phyloP scores from a whole-genome alignment of 2,113 vertebrate genomes.

The Grammomys surdaster region DNA sequence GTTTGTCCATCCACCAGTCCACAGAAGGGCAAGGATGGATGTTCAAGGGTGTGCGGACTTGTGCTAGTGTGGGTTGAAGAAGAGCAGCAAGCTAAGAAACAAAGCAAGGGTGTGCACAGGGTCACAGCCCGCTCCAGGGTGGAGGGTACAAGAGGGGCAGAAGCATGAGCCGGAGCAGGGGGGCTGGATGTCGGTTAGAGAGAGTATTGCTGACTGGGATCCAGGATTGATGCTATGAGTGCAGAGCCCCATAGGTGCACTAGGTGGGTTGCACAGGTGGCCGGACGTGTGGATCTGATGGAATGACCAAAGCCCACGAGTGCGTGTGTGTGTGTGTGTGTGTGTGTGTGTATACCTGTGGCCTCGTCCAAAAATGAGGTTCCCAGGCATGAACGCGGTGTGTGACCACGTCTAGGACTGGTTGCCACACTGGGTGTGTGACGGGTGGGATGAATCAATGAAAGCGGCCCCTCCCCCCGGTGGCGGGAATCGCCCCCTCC shows the following conservation, averaged over 20 bases:
- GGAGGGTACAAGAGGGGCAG: background rate
- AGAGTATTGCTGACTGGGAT: conserved; percentile 14
- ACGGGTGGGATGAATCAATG: conserved; percentile 59
- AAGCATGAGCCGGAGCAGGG: background rate
- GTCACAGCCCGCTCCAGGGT: background rate
- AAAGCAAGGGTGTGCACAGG: background rate
- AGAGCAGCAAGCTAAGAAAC: background rate
- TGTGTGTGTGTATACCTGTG: conserved; percentile 18
- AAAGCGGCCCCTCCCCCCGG: conserved; percentile 42
- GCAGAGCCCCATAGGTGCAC: background rate
- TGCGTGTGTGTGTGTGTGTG: background rate
- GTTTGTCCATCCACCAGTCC: background rate
- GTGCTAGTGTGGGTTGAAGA: background rate
- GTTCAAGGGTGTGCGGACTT: background rate
- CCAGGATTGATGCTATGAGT: background rate
- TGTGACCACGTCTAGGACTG: background rate
- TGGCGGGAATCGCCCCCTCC: conserved; percentile 76
- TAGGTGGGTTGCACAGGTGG: conserved; percentile 71
- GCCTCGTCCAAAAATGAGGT: background rate
- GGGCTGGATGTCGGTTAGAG: background rate
- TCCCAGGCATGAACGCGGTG: background rate
- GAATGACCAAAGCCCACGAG: conserved; percentile 43
- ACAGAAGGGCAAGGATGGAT: conserved; percentile 16
- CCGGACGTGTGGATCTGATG: conserved; percentile 27
- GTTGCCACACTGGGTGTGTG: conserved; percentile 48